Evolutionary conservation across 2,888 invertebrate genomes (phyloP), one percentile per base, ranked within the genome.

Genomic region (Bibio marci): DNA sequence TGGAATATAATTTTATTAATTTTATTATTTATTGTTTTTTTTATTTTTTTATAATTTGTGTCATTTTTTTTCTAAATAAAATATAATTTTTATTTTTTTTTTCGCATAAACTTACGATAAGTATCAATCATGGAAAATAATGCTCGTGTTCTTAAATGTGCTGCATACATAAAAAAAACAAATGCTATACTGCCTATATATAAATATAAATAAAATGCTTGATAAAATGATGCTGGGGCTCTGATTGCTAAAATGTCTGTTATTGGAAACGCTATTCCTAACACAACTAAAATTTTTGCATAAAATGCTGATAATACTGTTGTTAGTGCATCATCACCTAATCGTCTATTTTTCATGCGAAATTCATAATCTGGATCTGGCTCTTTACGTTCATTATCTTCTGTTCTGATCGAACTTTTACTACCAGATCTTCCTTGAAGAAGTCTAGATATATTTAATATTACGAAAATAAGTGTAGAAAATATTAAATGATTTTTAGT

Each of bases 151-250:
- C 70, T 65, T 51, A 72, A 59, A 48, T 74, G 58, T 43, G 69
- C 69, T 8, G 66, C 66, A 52, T 75, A 76, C 58, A 77, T 72
- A 47, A 73, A 73, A 46, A 73, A 63, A 37, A 82, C 70, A 58
- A 81, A 83, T 27, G 67, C 53, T 35, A 82, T 71, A 46, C 80
- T 79, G 34, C 73, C 74, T 45, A 74, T 53, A 52, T 82, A 82
- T 31, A 82, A 63, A 52, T 80, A 83, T 39, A 81, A 62, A 59
- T 82, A 82, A 56, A 80, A 82, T 30, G 76, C 80, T 75, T 80
- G 44, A 36, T 46, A 47, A 35, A 47, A 47, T 74, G 38, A 70
- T 69, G 31, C 71, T 66, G 26, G 76, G 7, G 81, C 76, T 46
- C 71, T 71, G 32, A 69, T 67, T 4, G 80, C 76, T 45, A 82